Base-by-base conservation (phyloP, 2,113 vertebrate genomes). In the Mola mola region DNA sequence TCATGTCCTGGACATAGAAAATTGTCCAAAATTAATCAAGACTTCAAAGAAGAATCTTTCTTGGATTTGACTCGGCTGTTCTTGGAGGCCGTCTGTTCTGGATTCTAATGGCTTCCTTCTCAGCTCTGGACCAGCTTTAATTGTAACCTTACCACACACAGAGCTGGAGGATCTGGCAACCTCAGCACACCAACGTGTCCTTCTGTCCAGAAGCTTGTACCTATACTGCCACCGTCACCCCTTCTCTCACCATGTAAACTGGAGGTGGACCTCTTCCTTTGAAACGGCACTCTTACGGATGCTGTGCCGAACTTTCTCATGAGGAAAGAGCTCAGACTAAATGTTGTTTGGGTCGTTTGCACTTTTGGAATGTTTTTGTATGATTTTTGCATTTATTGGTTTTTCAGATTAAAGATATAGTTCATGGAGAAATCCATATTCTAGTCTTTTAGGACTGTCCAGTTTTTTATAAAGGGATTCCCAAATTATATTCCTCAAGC, bases 241-340 rank as follows among this genome's bases (percentile, higher is more conserved):
- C 17, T 6, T 8, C 49, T 41, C 44, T 26, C 81, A 47, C 44
- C 82, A 90, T 85, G 89, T 92, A 29, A 86, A 79, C 73, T 78
- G 81, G 82, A 83, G 46, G 62, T 85, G 81, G 76, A 80, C 67
- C 64, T 87, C 78, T 20, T 82, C 78, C 11, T 89, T 89, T 47
- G 66, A 86, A 31, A 81, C 43, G 5, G 68, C 60, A 49, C 72
- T 90, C 20, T 42, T 84, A n/a, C 70, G 48, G 70, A 84, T 57
- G 15, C 66, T 89, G 21, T 90, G 88, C 76, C 47, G 84, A 65
- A 90, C 83, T 0, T 89, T 83, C 43, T 89, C 87, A 0, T 90
- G 77, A 91, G 17, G 12, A 66, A 16, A 19, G 0, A 13, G 4
- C 20, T 28, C 17, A 15, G 5, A 20, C 8, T 13, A 3, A 3